Base-by-base conservation (phyloP, 2,113 vertebrate genomes). In the Etia nguti region DNA sequence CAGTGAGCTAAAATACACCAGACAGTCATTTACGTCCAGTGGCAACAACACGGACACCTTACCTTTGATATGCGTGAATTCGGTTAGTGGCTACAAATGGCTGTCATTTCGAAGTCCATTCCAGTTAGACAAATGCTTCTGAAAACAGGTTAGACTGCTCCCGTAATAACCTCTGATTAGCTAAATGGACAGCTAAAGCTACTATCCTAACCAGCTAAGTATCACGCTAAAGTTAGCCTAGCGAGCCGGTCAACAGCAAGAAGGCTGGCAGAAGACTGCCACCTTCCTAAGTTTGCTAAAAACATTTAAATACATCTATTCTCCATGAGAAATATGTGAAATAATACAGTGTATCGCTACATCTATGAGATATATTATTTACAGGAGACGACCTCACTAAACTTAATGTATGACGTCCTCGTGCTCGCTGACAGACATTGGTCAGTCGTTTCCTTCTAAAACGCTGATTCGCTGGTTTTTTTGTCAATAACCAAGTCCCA, bases 331-430 rank as follows among this genome's bases (percentile, higher is more conserved):
- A 91, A 90, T 29, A 12, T 12, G 56, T 75, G 26, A 86, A 90
- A 89, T 43, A 75, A 79, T 50, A 75, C 89, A 90, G 83, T 80
- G 91, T 88, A 77, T 29, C 85, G 65, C 87, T 91, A 88, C 83
- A 86, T 87, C 54, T 90, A 79, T 86, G 54, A 90, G 54, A 91
- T 94, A 89, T 86, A 89, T 91, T 96, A 96, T 95, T 95, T 95
- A 95, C 93, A 94, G 88, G 62, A 94, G 90, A 90, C 91, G 84
- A 93, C 86, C 85, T 87, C 70, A 82, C 85, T 4, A 82, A 88
- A 79, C 54, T 15, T 81, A 12, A 65, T 11, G 57, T 9, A 4
- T 86, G 82, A 89, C 86, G 81, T 90, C 59, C 56, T 29, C 2
- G 36, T 26, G 3, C 4, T 52, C 15, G 22, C n/a, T 5, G 31